Conservation (phyloP, 2,888 invertebrate species). For the Julus scandinavius region DNA sequence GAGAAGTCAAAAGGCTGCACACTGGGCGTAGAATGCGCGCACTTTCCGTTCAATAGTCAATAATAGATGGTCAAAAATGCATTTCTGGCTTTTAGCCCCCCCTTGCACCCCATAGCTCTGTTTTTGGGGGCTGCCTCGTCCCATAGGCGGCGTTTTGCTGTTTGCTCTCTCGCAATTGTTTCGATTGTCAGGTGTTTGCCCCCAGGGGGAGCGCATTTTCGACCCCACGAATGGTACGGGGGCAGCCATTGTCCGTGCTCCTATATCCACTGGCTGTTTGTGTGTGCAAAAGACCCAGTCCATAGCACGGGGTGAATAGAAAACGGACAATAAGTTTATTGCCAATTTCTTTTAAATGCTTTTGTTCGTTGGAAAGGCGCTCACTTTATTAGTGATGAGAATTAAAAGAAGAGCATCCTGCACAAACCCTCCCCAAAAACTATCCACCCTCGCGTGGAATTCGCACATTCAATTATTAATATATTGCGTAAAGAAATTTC, state of each 20-base stretch:
- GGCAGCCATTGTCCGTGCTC: constrained; percentile 1
- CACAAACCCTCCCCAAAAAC: background rate
- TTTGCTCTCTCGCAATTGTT: constrained; percentile 12
- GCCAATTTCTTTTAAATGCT: constrained; percentile 33
- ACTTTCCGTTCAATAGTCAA: constrained; percentile 26
- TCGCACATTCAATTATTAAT: constrained; percentile 11
- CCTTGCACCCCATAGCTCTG: background rate
- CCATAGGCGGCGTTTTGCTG: constrained; percentile 6
- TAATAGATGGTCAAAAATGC: constrained; percentile 8
- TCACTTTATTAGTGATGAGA: constrained; percentile 26
- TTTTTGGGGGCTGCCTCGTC: background rate
- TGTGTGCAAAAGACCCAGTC: constrained; percentile 14
- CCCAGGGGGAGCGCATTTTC: constrained; percentile 33
- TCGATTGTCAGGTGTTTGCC: constrained; percentile 26
- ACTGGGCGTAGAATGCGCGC: constrained; percentile 25
- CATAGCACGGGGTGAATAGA: background rate
- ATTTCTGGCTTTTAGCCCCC: constrained; percentile 1
- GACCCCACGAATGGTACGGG: constrained; percentile 8
- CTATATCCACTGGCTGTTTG: background rate
- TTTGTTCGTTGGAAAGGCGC: constrained; percentile 13
- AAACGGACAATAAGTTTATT: constrained; percentile 19
- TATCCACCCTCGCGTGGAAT: constrained; percentile 17
- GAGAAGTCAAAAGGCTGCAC: constrained; percentile 12
- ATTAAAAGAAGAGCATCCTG: background rate
- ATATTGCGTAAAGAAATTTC: constrained; percentile 6